Evolutionary conservation across 2,113 vertebrate species (phyloP), one percentile per base, ranked within the genome.

Genomic region (Montifringilla adamsi): DNA sequence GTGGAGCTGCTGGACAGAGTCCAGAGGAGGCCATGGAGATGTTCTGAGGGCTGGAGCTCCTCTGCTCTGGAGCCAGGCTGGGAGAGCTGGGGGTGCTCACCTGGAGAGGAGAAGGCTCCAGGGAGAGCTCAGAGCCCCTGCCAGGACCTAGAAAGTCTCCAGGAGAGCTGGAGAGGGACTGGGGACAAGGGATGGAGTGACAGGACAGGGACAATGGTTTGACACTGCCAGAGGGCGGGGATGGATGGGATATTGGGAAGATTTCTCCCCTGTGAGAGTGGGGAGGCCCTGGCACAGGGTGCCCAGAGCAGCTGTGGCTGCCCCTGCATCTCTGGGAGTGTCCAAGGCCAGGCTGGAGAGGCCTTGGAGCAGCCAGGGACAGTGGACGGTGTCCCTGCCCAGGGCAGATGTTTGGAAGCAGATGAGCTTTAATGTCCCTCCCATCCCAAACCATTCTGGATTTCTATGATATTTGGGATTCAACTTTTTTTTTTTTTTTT

Each of bases 301-400:
- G 3, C 9, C 49, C 58, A 31, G 58, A 31, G 49, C 0, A 80
- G 50, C 49, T 88, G 58, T 18, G 58, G 41, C 41, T 87, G 49
- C 35, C 13, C 9, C 49, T 63, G 47, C 22, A 52, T 49, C 49
- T 11, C 43, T 58, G 50, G 8, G 0, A 73, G 1, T 58, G 67
- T 0, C 43, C 52, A 37, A 58, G 59, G 20, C 10, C 22, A 44
- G 52, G 10, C 0, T 67, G 68, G 44, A 46, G 0, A 0, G 5
- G 12, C 0, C 18, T 52, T 23, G 37, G 19, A 10, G 10, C 28
- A 20, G 0, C 10, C 28, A 60, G 53, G 13, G 13, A 2, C 0
- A 3, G 12, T 26, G 46, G 16, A 8, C 59, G 7, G 2, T 74
- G 33, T 28, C 37, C 18, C 37, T 58, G 31, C 14, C 26, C 31